Base-by-base conservation (phyloP, 1,140 invertebrate genomes). In the Drosophila nasuta region DNA sequence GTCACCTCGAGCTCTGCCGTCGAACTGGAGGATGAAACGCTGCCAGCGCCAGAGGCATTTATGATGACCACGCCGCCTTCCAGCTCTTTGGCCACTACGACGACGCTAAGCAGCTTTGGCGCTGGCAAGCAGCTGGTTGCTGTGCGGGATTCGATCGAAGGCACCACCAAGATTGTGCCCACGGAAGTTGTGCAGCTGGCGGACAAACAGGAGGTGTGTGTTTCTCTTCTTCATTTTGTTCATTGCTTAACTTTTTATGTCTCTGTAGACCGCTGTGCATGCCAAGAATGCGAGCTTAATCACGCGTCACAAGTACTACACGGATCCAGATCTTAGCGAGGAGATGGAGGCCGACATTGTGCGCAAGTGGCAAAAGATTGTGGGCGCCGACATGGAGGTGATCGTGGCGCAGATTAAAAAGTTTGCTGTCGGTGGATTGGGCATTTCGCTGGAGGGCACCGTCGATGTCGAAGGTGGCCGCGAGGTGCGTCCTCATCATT, bases 381-480 rank as follows among this genome's bases (percentile, higher is more conserved):
- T 95, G 0, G 94, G 94, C 91, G n/a, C 91, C 91, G 96, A 97
- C 48, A 96, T 96, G 77, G 96, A 97, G 91, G 97, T 98, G 90
- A 96, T 98, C 80, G 96, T 98, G 64, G 97, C 97, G 1, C 96
- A 97, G 85, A 93, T 97, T 81, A 96, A 95, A 90, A 99, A 97
- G 94, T 97, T 95, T 92, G 96, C 95, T 70, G 97, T 96, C 93
- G 97, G 98, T 70, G 98, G 98, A 13, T 94, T 99, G 25, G 98
- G 98, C 6, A 99, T 99, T 72, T 98, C 97, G 65, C 93, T 99
- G 56, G 98, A 99, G 93, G 98, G 98, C 52, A 99, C 98, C 0
- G 98, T 98, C 15, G 98, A 98, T 88, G 97, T 98, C 41, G 97
- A 98, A 92, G 97, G 97, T 75, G 97, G 97, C 2, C 94, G 96